Percentiles rank a stretch among this genome's conserved stretches.
Evolutionary conservation across 2,888 invertebrate genomes (phyloP).

Genomic region (Caprella mutica): DNA sequence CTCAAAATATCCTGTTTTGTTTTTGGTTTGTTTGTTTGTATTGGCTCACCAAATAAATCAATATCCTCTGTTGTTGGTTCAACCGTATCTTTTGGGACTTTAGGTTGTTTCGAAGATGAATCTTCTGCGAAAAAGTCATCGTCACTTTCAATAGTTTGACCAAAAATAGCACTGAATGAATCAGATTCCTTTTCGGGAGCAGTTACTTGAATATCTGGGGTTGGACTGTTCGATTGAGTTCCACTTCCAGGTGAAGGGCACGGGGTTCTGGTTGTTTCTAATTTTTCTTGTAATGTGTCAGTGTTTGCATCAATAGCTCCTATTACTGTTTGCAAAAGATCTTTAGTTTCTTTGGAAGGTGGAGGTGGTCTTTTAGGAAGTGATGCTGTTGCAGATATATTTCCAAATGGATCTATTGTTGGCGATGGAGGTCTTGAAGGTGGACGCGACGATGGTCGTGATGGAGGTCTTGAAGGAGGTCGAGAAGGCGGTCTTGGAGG

Average conservation of each 20-base stretch:
- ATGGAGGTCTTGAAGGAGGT: conserved; percentile 14
- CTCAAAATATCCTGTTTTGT: conserved; percentile 35
- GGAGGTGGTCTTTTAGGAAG: conserved; percentile 32
- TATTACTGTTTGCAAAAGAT: conserved; percentile 70
- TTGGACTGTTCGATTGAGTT: conserved; percentile 42
- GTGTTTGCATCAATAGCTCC: conserved; percentile 81
- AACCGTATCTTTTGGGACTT: conserved; percentile 28
- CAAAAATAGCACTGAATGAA: conserved; percentile 33
- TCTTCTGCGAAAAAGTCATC: conserved; percentile 14
- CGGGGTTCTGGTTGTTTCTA: conserved; percentile 73
- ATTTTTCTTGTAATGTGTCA: conserved; percentile 65
- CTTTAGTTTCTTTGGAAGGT: conserved; percentile 67
- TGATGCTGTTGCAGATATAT: conserved; percentile 6
- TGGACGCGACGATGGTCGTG: conserved; percentile 21
- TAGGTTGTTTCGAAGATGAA: not conserved
- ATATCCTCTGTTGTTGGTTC: conserved; percentile 35
- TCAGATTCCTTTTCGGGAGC: conserved; percentile 28
- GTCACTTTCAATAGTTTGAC: conserved; percentile 34
- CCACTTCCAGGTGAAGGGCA: conserved; percentile 74
- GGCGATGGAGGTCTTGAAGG: conserved; percentile 12
- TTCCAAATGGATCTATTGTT: conserved; percentile 10
- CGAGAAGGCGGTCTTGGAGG: conserved; percentile 42
- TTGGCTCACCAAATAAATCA: conserved; percentile 36
- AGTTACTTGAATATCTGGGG: conserved; percentile 32
- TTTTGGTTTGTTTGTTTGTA: conserved; percentile 26